A percentile compares a stretch with the other conserved stretches of the same genome.
Conservation (phyloP, 2,113 vertebrate genomes). For the Sialia sialis region DNA sequence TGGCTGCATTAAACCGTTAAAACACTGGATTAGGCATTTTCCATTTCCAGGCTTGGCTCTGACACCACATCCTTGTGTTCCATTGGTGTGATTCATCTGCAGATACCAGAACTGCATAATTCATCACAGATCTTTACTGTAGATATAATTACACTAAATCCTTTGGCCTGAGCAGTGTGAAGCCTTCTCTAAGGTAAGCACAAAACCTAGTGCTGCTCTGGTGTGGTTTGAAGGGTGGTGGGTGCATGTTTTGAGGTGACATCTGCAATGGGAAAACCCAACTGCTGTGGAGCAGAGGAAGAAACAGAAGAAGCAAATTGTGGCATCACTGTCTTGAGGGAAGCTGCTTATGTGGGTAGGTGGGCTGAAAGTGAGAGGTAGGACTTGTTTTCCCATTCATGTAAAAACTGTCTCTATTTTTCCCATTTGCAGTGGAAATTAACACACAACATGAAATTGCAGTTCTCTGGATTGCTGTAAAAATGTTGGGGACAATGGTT, state of each 20-base stretch:
- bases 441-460: background rate
- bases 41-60: background rate
- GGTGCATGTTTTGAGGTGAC: background rate
- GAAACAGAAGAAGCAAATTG: background rate
- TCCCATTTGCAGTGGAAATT: background rate
- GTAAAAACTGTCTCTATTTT: background rate
- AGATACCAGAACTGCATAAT: background rate
- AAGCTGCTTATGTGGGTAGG: background rate
- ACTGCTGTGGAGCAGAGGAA: background rate
- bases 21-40: constrained; percentile 3
- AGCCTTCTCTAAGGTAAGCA: background rate
- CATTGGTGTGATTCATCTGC: background rate
- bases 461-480: background rate
- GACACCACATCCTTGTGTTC: background rate
- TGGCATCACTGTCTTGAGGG: background rate
- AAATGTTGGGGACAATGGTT: background rate
- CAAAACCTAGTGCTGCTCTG: background rate
- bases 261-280: background rate
- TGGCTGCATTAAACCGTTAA: constrained; percentile 1
- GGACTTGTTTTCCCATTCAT: background rate
- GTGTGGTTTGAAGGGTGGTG: background rate
- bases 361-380: background rate
- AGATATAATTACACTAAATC: background rate
- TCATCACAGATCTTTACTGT: background rate
- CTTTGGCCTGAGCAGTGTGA: background rate